phyloP scores from a whole-genome alignment of 2,113 vertebrate species.

The Ceuthmochares aereus region DNA sequence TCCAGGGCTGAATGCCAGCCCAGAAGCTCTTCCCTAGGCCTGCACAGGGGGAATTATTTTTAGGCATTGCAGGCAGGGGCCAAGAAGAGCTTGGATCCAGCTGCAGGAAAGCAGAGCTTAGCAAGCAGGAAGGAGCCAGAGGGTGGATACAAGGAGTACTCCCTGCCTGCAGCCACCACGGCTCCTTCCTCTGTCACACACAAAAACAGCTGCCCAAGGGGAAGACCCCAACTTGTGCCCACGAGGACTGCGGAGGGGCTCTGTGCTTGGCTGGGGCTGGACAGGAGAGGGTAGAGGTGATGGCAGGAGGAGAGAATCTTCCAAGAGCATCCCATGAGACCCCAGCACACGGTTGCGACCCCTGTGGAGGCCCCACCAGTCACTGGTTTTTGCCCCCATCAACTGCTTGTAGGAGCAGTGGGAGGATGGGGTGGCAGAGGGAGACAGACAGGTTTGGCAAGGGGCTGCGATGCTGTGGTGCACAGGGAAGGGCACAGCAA shows the following conservation, averaged over 20 bases:
- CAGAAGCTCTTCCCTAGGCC: slow-evolving; percentile 1
- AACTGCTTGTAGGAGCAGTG: neutral
- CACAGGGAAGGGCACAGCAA: neutral
- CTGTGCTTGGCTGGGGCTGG: too few relatives aligned
- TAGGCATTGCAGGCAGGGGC: neutral
- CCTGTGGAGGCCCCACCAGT: neutral
- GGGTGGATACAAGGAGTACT: slow-evolving; percentile 46
- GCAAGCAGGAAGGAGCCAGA: slow-evolving; percentile 62
- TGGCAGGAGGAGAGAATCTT: neutral
- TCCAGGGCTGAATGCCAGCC: neutral
- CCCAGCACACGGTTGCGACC: neutral
- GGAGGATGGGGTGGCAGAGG: neutral
- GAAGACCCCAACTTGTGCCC: neutral
- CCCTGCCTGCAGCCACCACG: slow-evolving; percentile 48
- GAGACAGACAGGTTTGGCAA: too few relatives aligned
- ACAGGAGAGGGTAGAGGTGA: neutral
- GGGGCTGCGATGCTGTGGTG: neutral
- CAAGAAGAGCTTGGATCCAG: neutral
- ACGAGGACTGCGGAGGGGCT: rapidly evolving
- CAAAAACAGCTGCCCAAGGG: neutral
- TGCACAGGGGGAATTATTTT: slow-evolving; percentile 35
- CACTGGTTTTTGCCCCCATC: neutral
- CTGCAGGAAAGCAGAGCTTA: slow-evolving; percentile 57
- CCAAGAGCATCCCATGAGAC: neutral
- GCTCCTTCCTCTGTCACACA: slow-evolving; percentile 65